Base-by-base conservation (phyloP, 2,888 invertebrate species). In the Xiphydria camelus region DNA sequence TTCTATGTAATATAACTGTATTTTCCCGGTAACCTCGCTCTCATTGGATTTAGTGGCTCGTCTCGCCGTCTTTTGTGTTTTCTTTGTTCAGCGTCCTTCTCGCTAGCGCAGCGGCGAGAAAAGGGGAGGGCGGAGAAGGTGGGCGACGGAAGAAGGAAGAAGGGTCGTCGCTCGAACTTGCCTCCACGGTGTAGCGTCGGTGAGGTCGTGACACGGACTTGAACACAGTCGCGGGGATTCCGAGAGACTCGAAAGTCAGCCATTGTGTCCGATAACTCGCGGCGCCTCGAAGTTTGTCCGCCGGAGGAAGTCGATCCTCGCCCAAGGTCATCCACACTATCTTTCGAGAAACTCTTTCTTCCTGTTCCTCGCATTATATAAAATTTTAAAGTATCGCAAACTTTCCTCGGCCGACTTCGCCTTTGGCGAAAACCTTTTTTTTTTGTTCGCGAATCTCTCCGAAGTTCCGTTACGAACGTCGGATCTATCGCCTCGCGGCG, bases 391-490 rank as follows among this genome's bases (percentile, higher is more conserved):
- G n/a, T n/a, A n/a, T n/a, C n/a, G n/a, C n/a, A n/a, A n/a, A n/a
- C n/a, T n/a, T n/a, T n/a, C n/a, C n/a, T n/a, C n/a, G n/a, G n/a
- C n/a, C n/a, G n/a, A n/a, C n/a, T n/a, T n/a, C n/a, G n/a, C n/a
- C n/a, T n/a, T n/a, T n/a, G n/a, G n/a, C n/a, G n/a, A n/a, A n/a
- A n/a, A n/a, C n/a, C n/a, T n/a, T n/a, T n/a, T n/a, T n/a, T n/a
- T n/a, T n/a, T n/a, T n/a, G n/a, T n/a, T n/a, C n/a, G n/a, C n/a
- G n/a, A n/a, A n/a, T n/a, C n/a, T n/a, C n/a, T n/a, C 46, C 41
- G 26, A 53, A 53, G 51, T 57, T 57, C 31, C 20, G n/a, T n/a
- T n/a, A 38, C 32, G 52, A 59, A 59, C 55, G 51, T 59, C 56
- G 45, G n/a, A n/a, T n/a, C n/a, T n/a, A n/a, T n/a, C n/a, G n/a